Conservation (phyloP, 2,888 invertebrate species). For the Melipona beecheii region DNA sequence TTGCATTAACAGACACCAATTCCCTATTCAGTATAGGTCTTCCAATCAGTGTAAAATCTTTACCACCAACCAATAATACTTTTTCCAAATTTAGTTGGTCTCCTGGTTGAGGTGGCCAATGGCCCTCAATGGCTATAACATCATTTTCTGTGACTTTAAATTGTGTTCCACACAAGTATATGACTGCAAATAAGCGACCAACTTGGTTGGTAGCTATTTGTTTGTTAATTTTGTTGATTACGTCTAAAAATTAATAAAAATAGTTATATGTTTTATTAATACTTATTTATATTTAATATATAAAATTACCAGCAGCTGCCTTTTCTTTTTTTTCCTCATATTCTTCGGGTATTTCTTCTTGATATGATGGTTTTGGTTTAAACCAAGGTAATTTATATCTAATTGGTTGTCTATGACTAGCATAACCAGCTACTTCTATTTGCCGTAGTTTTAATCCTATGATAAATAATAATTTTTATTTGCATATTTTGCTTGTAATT, state of each 20-base stretch:
- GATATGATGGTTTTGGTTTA: conserved; percentile 52
- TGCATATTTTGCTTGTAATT: neutral
- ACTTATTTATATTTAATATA: conserved; percentile 15
- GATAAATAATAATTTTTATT: conserved; percentile 33
- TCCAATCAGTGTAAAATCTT: conserved; percentile 93
- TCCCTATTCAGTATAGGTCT: conserved; percentile 91
- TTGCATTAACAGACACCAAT: conserved; percentile 91
- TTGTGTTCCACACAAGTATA: conserved; percentile 93
- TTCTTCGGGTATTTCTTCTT: conserved; percentile 68
- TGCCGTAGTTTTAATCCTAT: conserved; percentile 55
- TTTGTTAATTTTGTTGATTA: conserved; percentile 88
- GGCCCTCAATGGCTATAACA: conserved; percentile 91
- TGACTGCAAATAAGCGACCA: conserved; percentile 91
- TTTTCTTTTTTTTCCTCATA: conserved; percentile 72
- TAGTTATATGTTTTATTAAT: neutral
- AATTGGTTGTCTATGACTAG: neutral
- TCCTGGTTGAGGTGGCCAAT: conserved; percentile 93
- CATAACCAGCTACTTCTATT: conserved; percentile 50
- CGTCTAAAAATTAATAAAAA: conserved; percentile 79
- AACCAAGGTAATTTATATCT: conserved; percentile 72
- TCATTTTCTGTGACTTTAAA: conserved; percentile 95
- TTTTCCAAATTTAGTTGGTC: conserved; percentile 93
- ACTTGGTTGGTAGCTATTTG: conserved; percentile 86
- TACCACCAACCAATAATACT: conserved; percentile 91
- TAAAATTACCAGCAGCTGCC: conserved; percentile 68